phyloP scores from a whole-genome alignment of 2,797 vertebrate species.

The Cuniculus paca region DNA sequence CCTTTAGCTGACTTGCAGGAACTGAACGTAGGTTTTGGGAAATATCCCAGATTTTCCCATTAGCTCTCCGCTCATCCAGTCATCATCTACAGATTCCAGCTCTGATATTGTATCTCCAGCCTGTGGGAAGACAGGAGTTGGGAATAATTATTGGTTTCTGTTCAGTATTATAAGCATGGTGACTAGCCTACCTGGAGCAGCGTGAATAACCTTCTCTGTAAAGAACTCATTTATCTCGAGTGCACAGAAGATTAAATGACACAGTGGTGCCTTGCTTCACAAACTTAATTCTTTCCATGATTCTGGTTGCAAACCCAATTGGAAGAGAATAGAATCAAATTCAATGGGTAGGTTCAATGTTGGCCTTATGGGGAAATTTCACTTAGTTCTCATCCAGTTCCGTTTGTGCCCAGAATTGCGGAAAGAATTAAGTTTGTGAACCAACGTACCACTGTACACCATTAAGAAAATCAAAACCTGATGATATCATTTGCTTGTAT shows the following conservation, averaged over 20 bases:
- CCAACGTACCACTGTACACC: not conserved
- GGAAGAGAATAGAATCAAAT: not conserved
- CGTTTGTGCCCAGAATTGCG: not conserved
- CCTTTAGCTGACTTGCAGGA: constrained; percentile 86
- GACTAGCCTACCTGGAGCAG: not conserved
- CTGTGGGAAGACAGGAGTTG: constrained; percentile 87
- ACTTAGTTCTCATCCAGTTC: not conserved
- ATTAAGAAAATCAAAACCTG: not conserved
- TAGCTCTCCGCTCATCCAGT: constrained; percentile 95
- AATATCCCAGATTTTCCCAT: constrained; percentile 93
- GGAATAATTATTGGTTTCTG: constrained; percentile 38
- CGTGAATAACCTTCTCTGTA: not conserved
- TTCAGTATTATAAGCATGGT: not conserved
- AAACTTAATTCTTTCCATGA: not conserved
- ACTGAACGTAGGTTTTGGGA: constrained; percentile 94
- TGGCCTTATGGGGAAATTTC: not conserved
- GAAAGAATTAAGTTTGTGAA: not conserved
- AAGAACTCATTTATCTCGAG: not conserved
- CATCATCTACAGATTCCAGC: constrained; percentile 92
- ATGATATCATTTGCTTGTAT: not conserved
- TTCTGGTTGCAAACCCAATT: not conserved
- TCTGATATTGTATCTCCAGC: constrained; percentile 92
- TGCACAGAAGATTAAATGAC: constrained; percentile 22
- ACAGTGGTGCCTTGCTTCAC: not conserved
- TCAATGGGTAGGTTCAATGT: not conserved